A percentile compares a stretch with the other conserved stretches of the same genome.
phyloP scores from a whole-genome alignment of 1,140 invertebrate species.

The Cotesia glomerata region DNA sequence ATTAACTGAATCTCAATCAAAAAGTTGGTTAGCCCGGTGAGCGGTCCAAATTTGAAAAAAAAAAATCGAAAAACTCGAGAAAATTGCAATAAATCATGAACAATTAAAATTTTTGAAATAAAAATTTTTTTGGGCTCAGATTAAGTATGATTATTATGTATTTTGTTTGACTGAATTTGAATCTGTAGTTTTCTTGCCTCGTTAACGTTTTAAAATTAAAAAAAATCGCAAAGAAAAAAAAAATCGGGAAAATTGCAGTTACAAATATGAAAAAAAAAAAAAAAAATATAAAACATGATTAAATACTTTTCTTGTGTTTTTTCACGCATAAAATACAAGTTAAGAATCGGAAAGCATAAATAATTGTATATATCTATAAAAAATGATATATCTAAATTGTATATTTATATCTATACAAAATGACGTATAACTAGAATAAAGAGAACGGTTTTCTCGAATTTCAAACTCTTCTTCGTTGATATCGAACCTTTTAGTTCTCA shows the following conservation, averaged over 20 bases:
- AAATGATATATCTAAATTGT: too few species aligned
- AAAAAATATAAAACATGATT: too few species aligned
- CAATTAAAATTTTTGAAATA: neutral
- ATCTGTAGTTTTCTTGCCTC: neutral
- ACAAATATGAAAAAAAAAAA: too few species aligned
- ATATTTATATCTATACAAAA: too few species aligned
- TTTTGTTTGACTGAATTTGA: neutral
- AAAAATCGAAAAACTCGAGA: neutral
- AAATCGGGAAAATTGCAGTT: too few species aligned
- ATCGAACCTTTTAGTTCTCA: conserved; percentile 8
- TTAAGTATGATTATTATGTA: neutral
- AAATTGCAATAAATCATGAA: conserved; percentile 4
- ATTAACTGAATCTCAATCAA: too few species aligned
- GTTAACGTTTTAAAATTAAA: too few species aligned
- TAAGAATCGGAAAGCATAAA: neutral
- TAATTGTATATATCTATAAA: conserved; percentile 1
- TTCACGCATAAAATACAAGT: too few species aligned
- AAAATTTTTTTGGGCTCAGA: neutral
- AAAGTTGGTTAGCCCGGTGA: too few species aligned
- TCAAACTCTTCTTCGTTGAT: neutral
- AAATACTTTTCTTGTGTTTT: too few species aligned
- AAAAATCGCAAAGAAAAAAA: too few species aligned
- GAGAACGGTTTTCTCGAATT: neutral
- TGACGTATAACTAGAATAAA: neutral
- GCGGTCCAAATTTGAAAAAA: too few species aligned